These are phyloP conservation scores for Blennius ocellaris DNA, from an alignment of 2,113 vertebrate genomes.

Conservation along the genomic window DNA sequence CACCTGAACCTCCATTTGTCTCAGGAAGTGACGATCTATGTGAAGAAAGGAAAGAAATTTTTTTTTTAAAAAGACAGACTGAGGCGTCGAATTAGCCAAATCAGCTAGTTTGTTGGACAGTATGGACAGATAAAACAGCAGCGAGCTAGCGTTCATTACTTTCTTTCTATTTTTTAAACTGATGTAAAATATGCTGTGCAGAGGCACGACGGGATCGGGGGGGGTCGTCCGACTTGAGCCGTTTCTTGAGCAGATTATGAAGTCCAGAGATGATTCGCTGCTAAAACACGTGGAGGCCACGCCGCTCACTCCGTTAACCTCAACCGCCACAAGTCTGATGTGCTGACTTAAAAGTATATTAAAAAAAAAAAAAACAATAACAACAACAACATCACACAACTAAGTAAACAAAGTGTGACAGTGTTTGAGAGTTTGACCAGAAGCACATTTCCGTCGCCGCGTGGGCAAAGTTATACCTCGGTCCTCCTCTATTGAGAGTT, in stretches of 20 bases:
- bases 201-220: slow-evolving; percentile 46
- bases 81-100: slow-evolving; percentile 51
- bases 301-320: slow-evolving; percentile 66
- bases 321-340: slow-evolving; percentile 49
- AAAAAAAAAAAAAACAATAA: background rate
- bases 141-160: slow-evolving; percentile 42
- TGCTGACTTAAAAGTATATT: slow-evolving; percentile 27
- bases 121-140: slow-evolving; percentile 39
- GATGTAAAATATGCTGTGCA: slow-evolving; percentile 56
- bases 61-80: slow-evolving; percentile 8
- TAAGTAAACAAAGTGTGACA: slow-evolving; percentile 24
- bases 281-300: slow-evolving; percentile 61
- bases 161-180: slow-evolving; percentile 42
- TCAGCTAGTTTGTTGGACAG: slow-evolving; percentile 45
- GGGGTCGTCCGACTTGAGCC: slow-evolving; percentile 18
- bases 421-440: slow-evolving; percentile 31
- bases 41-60: slow-evolving; percentile 1
- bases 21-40: slow-evolving; percentile 76
- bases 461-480: slow-evolving; percentile 45
- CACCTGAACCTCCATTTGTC: slow-evolving; percentile 74
- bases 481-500: slow-evolving; percentile 13
- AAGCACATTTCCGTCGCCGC: slow-evolving; percentile 22
- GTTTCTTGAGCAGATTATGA: slow-evolving; percentile 22
- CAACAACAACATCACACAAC: background rate
- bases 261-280: slow-evolving; percentile 61